A percentile compares a stretch with the other conserved stretches of the same genome.
phyloP scores from a whole-genome alignment of 2,797 vertebrate genomes.

The Streptopelia turtur region DNA sequence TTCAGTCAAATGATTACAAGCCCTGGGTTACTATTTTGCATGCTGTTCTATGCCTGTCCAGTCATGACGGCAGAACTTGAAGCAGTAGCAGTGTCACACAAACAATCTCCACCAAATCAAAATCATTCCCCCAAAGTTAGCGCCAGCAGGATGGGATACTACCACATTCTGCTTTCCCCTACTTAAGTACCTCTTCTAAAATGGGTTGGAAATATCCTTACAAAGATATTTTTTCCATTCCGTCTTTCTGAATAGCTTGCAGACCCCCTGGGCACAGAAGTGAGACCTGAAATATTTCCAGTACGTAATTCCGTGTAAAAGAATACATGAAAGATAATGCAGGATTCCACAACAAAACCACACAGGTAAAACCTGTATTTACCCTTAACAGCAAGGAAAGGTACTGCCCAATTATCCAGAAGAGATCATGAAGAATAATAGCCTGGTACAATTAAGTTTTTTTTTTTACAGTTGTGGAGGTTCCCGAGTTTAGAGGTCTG shows the following conservation, averaged over 20 bases:
- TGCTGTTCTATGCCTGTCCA: not conserved
- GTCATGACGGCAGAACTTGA: not conserved
- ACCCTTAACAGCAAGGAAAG: not conserved
- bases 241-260: not conserved
- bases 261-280: fast-evolving
- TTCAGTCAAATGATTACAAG: not conserved
- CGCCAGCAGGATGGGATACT: not conserved
- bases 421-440: not conserved
- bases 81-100: not conserved
- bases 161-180: not conserved
- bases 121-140: not conserved
- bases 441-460: not conserved
- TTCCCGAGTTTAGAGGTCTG: not conserved
- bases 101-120: not conserved
- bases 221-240: not conserved
- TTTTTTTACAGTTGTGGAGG: not conserved
- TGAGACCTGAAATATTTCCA: not conserved
- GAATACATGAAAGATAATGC: not conserved
- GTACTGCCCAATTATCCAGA: not conserved
- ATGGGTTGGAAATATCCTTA: not conserved
- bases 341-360: not conserved
- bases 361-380: not conserved
- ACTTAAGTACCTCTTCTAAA: not conserved
- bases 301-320: not conserved
- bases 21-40: not conserved